Conservation (phyloP, 1,140 invertebrate species). For the Berghia stephanieae region DNA sequence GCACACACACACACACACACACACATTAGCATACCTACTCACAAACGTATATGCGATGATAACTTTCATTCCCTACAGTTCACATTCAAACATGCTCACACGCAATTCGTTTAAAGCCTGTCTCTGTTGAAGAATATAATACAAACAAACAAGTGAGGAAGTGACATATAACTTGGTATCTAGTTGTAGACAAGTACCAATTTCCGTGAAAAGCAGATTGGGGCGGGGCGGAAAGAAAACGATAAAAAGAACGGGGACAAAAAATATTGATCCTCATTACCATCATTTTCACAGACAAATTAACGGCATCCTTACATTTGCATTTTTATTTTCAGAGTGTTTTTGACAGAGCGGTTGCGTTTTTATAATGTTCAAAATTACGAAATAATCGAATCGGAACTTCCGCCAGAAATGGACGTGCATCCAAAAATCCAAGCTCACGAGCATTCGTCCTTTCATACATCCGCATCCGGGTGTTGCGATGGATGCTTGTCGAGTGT, state of each 20-base stretch:
- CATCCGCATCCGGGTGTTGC: slow-evolving; percentile 2
- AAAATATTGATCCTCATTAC: no score
- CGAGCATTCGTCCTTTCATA: background rate
- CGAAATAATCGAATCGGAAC: background rate
- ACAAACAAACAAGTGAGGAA: no score
- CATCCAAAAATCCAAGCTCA: no score
- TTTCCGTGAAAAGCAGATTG: background rate
- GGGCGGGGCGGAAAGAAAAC: background rate
- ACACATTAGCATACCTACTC: no score
- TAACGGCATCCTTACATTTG: no score
- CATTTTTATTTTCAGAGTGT: background rate
- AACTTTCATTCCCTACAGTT: background rate
- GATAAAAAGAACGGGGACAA: no score
- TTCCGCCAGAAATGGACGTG: no score
- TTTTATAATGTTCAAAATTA: background rate
- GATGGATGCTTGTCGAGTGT: background rate
- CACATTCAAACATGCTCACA: background rate
- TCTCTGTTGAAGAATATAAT: no score
- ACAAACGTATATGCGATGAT: background rate
- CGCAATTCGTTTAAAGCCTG: no score
- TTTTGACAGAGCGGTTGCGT: background rate
- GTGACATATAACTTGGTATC: no score
- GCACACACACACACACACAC: background rate
- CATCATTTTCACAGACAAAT: no score
- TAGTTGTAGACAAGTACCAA: background rate